phyloP scores from a whole-genome alignment of 1,140 invertebrate species.

The Drosophila equinoxialis region DNA sequence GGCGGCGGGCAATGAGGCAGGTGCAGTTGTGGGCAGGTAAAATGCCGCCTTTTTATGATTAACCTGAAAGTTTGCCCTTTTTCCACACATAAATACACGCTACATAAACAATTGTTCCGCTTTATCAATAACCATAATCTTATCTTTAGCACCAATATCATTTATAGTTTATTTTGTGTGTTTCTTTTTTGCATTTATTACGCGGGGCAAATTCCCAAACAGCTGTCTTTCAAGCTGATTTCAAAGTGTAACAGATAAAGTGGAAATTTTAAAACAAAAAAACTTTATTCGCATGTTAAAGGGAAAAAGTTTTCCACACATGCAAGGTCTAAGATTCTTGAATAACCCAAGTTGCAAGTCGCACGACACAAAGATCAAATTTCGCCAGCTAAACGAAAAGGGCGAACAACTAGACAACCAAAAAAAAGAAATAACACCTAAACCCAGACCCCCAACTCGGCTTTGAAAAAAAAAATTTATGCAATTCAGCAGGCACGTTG shows the following conservation, averaged over 20 bases:
- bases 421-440: conserved; percentile 8
- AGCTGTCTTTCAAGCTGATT: conserved; percentile 22
- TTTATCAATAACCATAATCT: conserved; percentile 22
- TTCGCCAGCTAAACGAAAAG: conserved; percentile 61
- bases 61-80: conserved; percentile 6
- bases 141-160: conserved; percentile 10
- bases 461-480: conserved; percentile 70
- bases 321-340: conserved; percentile 26
- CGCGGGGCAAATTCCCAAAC: conserved; percentile 34
- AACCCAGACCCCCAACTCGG: conserved; percentile 38
- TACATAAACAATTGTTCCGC: conserved; percentile 7
- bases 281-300: conserved; percentile 58
- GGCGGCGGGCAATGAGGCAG: conserved; percentile 18
- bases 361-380: conserved; percentile 59
- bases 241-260: conserved; percentile 49
- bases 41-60: conserved; percentile 14
- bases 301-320: conserved; percentile 43
- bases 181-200: not conserved
- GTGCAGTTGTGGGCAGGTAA: conserved; percentile 34
- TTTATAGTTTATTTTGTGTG: not conserved
- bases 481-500: conserved; percentile 63
- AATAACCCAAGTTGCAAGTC: conserved; percentile 30
- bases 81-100: not conserved
- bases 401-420: conserved; percentile 36
- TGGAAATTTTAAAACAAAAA: conserved; percentile 56